These are phyloP conservation scores for Marmota flaviventris DNA, from an alignment of 2,113 vertebrate genomes.

Conservation along the genomic window DNA sequence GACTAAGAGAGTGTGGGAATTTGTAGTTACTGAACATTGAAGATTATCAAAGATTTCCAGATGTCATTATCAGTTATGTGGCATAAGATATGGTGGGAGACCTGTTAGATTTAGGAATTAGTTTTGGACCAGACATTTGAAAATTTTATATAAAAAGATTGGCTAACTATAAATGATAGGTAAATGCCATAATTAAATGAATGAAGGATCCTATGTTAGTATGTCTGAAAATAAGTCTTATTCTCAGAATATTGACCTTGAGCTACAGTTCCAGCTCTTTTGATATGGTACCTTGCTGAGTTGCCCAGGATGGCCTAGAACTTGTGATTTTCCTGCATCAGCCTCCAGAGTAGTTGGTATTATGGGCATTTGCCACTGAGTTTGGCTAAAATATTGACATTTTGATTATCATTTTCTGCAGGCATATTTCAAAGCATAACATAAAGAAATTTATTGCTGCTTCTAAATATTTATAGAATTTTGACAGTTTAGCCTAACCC, in stretches of 20 bases:
- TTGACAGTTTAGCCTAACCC: background rate
- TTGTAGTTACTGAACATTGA: slow-evolving; percentile 52
- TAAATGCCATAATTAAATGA: slow-evolving; percentile 4
- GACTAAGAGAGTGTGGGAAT: background rate
- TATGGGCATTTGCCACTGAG: too few species aligned
- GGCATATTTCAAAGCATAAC: background rate
- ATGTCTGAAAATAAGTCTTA: background rate
- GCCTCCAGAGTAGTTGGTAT: too few species aligned
- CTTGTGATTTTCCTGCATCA: too few species aligned
- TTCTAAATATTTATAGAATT: background rate
- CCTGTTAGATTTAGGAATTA: slow-evolving; percentile 30
- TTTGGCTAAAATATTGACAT: background rate
- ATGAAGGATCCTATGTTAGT: background rate
- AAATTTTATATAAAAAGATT: slow-evolving; percentile 34
- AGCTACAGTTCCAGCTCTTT: too few species aligned
- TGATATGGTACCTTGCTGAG: too few species aligned
- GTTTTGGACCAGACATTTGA: slow-evolving; percentile 30
- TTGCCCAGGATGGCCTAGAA: too few species aligned
- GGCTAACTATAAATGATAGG: background rate
- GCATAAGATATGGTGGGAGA: background rate
- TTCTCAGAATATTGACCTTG: slow-evolving; percentile 3
- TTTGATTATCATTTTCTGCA: slow-evolving; percentile 46
- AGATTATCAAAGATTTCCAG: slow-evolving; percentile 50
- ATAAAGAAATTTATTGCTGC: background rate
- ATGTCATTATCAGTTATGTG: slow-evolving; percentile 33